A percentile compares a stretch with the other conserved stretches of the same genome.
Conservation (phyloP, 1,140 invertebrate species). For the Bombyx mori region DNA sequence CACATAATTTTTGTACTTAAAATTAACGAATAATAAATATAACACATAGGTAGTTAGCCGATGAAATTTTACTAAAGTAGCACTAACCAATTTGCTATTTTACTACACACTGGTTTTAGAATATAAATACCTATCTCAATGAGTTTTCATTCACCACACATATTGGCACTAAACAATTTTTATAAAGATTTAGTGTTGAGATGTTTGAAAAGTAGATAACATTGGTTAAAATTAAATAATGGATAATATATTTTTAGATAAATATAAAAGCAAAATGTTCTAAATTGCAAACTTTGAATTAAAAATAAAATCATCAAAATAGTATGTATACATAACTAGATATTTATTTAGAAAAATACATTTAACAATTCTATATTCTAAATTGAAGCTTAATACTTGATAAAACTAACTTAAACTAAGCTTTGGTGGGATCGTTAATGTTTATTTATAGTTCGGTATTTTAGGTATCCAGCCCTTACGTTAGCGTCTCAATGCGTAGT, state of each 20-base stretch:
- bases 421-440: slow-evolving; percentile 69
- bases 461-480: slow-evolving; percentile 16
- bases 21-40: slow-evolving; percentile 6
- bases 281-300: no score
- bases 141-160: no score
- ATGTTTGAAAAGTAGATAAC: no score
- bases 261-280: no score
- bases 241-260: no score
- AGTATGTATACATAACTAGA: slow-evolving; percentile 1
- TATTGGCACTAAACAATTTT: no score
- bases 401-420: slow-evolving; percentile 60
- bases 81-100: slow-evolving; percentile 9
- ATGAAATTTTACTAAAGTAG: slow-evolving; percentile 4
- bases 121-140: slow-evolving; percentile 3
- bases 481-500: slow-evolving; percentile 9
- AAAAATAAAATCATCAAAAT: no score
- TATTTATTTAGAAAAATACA: slow-evolving; percentile 34
- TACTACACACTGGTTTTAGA: slow-evolving; percentile 24
- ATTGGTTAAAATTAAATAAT: no score
- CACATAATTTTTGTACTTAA: slow-evolving; percentile 18
- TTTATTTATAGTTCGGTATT: slow-evolving; percentile 48
- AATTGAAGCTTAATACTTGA: slow-evolving; percentile 26
- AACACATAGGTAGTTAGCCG: slow-evolving; percentile 8
- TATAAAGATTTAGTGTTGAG: no score
- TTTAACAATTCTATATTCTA: slow-evolving; percentile 22